Evolutionary conservation across 1,140 invertebrate genomes (phyloP).

Genomic region (Penaeus vannamei): DNA sequence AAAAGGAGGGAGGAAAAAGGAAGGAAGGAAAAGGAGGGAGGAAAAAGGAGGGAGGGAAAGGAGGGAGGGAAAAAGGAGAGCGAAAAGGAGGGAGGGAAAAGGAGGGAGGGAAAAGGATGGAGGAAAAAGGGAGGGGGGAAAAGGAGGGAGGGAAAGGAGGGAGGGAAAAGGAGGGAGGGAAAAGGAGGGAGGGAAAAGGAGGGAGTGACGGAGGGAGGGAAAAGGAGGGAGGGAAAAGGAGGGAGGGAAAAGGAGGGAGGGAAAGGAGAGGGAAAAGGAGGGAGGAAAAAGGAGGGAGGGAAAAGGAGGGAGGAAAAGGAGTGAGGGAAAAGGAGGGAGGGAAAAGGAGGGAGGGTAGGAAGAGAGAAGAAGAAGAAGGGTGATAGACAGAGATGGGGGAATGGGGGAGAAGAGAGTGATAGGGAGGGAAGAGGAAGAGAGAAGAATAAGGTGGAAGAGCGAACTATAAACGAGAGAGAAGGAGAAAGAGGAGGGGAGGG

Average conservation of each 20-base stretch:
- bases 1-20: constrained; percentile 5
- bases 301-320: constrained; percentile 10
- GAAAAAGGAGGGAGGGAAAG: not conserved
- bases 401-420: constrained; percentile 10
- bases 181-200: not conserved
- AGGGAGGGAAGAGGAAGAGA: not conserved
- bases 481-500: not conserved
- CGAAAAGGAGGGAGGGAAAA: not conserved
- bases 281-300: not conserved
- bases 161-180: no score
- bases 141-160: not conserved
- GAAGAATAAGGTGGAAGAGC: not conserved
- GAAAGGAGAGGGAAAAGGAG: not conserved
- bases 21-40: not conserved
- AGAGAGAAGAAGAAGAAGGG: not conserved
- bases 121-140: no score
- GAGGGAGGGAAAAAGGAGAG: no score
- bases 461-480: not conserved
- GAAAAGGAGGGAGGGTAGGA: not conserved
- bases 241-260: constrained; percentile 9
- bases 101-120: no score
- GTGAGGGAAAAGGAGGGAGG: not conserved
- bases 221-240: no score
- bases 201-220: not conserved
- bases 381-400: not conserved